phyloP scores from a whole-genome alignment of 1,140 invertebrate species.

The Hermetia illucens region DNA sequence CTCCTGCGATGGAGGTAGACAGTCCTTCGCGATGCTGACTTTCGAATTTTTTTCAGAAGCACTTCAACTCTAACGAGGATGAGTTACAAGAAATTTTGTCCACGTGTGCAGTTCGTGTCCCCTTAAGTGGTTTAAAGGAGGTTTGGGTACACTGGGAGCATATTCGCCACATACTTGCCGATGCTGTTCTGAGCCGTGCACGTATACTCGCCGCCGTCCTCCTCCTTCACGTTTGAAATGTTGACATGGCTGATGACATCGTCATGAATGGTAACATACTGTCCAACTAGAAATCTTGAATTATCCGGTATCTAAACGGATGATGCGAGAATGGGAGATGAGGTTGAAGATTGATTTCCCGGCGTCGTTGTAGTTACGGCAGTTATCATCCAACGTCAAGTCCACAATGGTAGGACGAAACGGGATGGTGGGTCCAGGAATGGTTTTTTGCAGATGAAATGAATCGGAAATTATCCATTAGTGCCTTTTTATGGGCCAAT shows the following conservation, averaged over 20 bases:
- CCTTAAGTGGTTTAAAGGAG: no score
- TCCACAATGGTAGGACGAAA: background rate
- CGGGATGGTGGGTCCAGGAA: no score
- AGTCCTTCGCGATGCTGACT: no score
- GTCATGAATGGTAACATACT: constrained; percentile 81
- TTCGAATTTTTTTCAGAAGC: no score
- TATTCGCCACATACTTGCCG: constrained; percentile 38
- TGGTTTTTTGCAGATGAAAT: background rate
- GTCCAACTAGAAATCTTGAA: constrained; percentile 69
- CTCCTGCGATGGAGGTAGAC: no score
- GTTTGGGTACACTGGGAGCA: no score
- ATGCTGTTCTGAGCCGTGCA: constrained; percentile 77
- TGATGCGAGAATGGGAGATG: background rate
- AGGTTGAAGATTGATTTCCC: constrained; percentile 29
- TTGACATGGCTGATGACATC: constrained; percentile 92
- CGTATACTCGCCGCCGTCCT: constrained; percentile 84
- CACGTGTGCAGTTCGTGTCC: no score
- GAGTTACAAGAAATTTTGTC: no score
- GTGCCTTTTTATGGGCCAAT: background rate
- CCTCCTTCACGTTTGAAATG: constrained; percentile 71
- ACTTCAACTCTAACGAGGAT: no score
- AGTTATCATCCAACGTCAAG: background rate
- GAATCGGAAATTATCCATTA: background rate
- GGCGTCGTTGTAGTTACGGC: constrained; percentile 33
- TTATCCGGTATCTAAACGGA: constrained; percentile 25